These are phyloP conservation scores for Pangasius macronema DNA, from an alignment of 2,797 vertebrate species.

Conservation along the genomic window DNA sequence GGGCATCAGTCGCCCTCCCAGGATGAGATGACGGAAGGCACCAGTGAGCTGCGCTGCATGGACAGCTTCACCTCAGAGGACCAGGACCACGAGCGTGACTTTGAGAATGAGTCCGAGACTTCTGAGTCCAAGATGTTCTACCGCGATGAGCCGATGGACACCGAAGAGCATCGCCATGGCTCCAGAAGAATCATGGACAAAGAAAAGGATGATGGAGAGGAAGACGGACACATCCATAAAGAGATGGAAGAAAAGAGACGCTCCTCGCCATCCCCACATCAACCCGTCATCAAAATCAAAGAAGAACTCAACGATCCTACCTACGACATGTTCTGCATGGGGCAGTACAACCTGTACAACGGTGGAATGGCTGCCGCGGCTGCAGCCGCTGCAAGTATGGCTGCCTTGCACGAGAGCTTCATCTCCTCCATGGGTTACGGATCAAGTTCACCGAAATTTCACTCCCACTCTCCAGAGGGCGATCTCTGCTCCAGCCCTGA, in stretches of 20 bases:
- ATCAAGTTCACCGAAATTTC: constrained; percentile 92
- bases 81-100: constrained; percentile 95
- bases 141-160: constrained; percentile 90
- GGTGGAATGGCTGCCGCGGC: constrained; percentile 83
- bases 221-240: constrained; percentile 81
- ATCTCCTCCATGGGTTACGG: constrained; percentile 92
- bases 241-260: constrained; percentile 84
- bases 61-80: constrained; percentile 98
- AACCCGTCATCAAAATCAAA: constrained; percentile 91
- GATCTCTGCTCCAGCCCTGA: constrained; percentile 95
- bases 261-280: constrained; percentile 83
- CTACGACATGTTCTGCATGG: constrained; percentile 99
- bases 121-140: constrained; percentile 91
- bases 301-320: constrained; percentile 96
- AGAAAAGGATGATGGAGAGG: constrained; percentile 72
- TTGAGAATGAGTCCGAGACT: constrained; percentile 96
- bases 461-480: constrained; percentile 86
- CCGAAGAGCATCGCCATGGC: constrained; percentile 74
- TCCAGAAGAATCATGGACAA: constrained; percentile 63
- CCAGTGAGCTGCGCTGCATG: constrained; percentile 85
- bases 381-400: constrained; percentile 93
- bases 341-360: constrained; percentile 96
- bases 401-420: constrained; percentile 95
- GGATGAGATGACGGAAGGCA: constrained; percentile 87
- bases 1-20: constrained; percentile 92